Conservation (phyloP, 2,888 invertebrate species). For the Agrochola circellaris region DNA sequence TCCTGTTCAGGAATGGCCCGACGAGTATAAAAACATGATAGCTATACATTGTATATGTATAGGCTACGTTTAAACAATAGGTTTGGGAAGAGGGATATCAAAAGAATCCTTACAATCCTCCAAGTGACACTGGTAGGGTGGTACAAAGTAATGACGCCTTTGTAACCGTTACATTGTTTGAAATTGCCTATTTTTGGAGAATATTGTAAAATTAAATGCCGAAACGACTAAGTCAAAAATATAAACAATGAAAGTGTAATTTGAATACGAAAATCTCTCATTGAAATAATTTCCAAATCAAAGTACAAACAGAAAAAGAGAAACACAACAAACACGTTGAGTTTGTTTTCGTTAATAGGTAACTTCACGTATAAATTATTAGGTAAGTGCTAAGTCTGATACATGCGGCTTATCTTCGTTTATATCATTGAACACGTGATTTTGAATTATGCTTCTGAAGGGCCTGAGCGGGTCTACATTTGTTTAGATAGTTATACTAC, state of each 20-base stretch:
- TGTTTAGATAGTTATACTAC: background rate
- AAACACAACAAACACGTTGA: conserved; percentile 1
- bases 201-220: conserved; percentile 1
- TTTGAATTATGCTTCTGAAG: conserved; percentile 41
- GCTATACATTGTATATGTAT: conserved; percentile 9
- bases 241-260: background rate
- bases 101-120: conserved; percentile 45
- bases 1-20: background rate
- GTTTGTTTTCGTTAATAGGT: conserved; percentile 14
- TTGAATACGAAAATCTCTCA: conserved; percentile 5
- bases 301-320: background rate
- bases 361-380: conserved; percentile 8
- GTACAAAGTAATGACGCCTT: conserved; percentile 9
- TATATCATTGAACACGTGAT: conserved; percentile 43
- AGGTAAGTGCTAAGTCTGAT: conserved; percentile 49
- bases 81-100: conserved; percentile 48
- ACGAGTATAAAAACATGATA: conserved; percentile 20
- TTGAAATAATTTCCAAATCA: background rate
- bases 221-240: background rate
- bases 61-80: conserved; percentile 44
- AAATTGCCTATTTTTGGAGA: conserved; percentile 18
- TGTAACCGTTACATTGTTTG: conserved; percentile 10
- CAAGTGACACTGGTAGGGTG: conserved; percentile 5
- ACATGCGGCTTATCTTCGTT: conserved; percentile 37
- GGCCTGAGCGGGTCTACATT: background rate